These are phyloP conservation scores for Diabrotica balteata DNA, from an alignment of 2,888 invertebrate genomes.

Conservation along the genomic window DNA sequence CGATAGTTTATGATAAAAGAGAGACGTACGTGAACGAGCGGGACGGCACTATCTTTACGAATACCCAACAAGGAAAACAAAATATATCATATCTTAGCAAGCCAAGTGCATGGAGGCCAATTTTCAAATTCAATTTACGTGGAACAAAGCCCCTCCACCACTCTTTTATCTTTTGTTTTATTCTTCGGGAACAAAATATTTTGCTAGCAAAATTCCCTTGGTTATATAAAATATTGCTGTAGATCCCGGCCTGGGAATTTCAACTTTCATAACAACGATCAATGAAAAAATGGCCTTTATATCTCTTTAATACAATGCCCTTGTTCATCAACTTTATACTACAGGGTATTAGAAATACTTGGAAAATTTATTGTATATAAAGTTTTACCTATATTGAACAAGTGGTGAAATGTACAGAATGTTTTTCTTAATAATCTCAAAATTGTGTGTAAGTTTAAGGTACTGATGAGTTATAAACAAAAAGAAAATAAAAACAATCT, in stretches of 20 bases:
- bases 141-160: slow-evolving; percentile 52
- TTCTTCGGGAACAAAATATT: slow-evolving; percentile 51
- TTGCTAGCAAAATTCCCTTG: slow-evolving; percentile 55
- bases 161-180: slow-evolving; percentile 54
- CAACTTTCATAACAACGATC: slow-evolving; percentile 48
- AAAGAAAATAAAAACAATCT: too few species aligned
- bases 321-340: slow-evolving; percentile 25
- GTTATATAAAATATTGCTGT: slow-evolving; percentile 56
- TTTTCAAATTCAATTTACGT: slow-evolving; percentile 61
- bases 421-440: too few species aligned
- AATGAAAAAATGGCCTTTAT: slow-evolving; percentile 40
- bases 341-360: slow-evolving; percentile 21
- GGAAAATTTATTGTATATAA: slow-evolving; percentile 6
- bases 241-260: slow-evolving; percentile 46
- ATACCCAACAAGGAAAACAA: slow-evolving; percentile 45
- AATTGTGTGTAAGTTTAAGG: too few species aligned
- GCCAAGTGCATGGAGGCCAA: slow-evolving; percentile 57
- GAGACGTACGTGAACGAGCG: slow-evolving; percentile 30
- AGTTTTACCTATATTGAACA: background rate
- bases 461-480: too few species aligned
- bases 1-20: slow-evolving; percentile 40
- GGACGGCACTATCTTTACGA: slow-evolving; percentile 11
- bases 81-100: slow-evolving; percentile 53
- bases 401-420: too few species aligned
- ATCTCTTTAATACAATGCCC: slow-evolving; percentile 35